Base-by-base conservation (phyloP, 2,113 vertebrate genomes). In the Pampusana beccarii region DNA sequence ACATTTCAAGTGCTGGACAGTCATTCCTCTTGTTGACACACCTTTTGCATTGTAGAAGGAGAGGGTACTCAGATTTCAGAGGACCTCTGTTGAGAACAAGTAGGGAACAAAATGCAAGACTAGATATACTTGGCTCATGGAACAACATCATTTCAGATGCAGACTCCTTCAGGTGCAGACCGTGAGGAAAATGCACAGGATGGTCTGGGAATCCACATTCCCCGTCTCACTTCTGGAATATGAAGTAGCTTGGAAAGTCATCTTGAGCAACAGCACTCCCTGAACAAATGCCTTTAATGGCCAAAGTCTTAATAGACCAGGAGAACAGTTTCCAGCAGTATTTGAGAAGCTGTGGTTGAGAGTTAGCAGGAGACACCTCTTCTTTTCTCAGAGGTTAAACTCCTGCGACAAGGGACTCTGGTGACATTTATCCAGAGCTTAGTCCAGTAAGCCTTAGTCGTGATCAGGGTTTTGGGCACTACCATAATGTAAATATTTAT, bases 381-480 rank as follows among this genome's bases (percentile, higher is more conserved):
- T 80, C 48, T 92, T 84, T 89, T 91, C 69, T 71, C 70, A 80
- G 53, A 90, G 65, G 56, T 78, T 81, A 78, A 86, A 80, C 53
- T 82, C 4, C 44, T 67, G 44, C 53, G 50, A 89, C 0, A 0
- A 85, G 44, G 15, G 70, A 77, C 80, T 84, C 42, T 46, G 51
- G 26, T 95, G 92, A 86, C 75, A 74, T 93, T 94, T 93, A 57
- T 81, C 83, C 36, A 84, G 65, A 88, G 69, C 82, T 96, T 95
- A 88, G 70, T 72, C 66, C 50, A 78, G 57, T 96, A 93, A 90
- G 67, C 46, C 61, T 40, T 83, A 53, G 82, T 92, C 48, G 17
- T 56, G 56, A 46, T 38, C 19, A 31, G 16, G 5, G 36, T 24
- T 65, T n/a, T 81, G 50, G 75, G 48, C 33, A 28, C 40, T 78